Evolutionary conservation across 2,888 invertebrate genomes (phyloP), one percentile per base, ranked within the genome.

Genomic region (Lepas anatifera): DNA sequence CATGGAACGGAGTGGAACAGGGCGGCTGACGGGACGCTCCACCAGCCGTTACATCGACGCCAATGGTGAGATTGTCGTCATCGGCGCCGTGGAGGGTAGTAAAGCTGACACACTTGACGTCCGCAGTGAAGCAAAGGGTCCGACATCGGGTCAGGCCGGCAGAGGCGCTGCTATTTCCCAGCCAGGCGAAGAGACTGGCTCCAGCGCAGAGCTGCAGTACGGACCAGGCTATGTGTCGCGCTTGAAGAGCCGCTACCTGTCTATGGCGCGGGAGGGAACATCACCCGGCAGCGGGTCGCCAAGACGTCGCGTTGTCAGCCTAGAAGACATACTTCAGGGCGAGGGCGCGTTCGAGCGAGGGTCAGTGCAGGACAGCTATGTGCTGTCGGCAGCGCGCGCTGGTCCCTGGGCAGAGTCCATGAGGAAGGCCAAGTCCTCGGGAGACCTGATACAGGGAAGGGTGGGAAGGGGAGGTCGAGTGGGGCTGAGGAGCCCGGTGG

Each of bases 221-320:
- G 94, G 94, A 1, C 94, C 94, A 69, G 93, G 94, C 71, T 93
- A 94, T 78, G 94, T 94, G 50, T 91, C 90, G 77, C 89, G 89
- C 76, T 84, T 94, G 75, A 88, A 90, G 79, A 90, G 90, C 78
- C 88, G 91, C 78, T 94, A 92, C 79, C 84, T 94, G 73, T 91
- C 89, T 79, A 84, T 93, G 74, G 90, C 93, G 16, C 81, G 92
- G 73, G 84, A 92, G 22, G 89, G 90, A 76, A 85, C 3, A 4
- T 18, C 16, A 29, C 18, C 86, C 52, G 85, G 85, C 75, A 84
- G 84, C 50, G 52, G 71, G 32, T 71, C 70, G 3, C 86, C 88
- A 25, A 86, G 91, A 73, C 84, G 93, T 37, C 86, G 92, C 75
- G 91, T 92, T 64, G 87, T 92, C 70, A 90, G 90, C 74, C 84